These are phyloP conservation scores for Chaenocephalus aceratus DNA, from an alignment of 2,113 vertebrate species.

Conservation along the genomic window DNA sequence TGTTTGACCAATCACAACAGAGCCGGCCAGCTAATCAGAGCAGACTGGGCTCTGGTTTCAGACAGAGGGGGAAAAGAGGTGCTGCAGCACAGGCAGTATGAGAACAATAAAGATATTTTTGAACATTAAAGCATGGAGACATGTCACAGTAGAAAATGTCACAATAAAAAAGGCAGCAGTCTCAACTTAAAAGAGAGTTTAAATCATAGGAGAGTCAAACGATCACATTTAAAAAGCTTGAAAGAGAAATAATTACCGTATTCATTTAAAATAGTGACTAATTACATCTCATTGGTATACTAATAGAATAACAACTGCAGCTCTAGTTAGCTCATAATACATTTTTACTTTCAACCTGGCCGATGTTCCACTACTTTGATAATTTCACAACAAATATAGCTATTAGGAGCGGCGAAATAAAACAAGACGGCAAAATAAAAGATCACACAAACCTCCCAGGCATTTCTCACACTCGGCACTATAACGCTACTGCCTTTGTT, in stretches of 20 bases:
- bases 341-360: neutral
- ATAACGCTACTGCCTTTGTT: slow-evolving; percentile 28
- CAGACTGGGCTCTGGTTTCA: too few relatives aligned
- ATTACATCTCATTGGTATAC: slow-evolving; percentile 14
- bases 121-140: too few relatives aligned
- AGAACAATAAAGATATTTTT: too few relatives aligned
- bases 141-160: too few relatives aligned
- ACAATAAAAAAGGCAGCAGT: too few relatives aligned
- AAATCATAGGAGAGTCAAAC: neutral
- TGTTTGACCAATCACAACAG: too few relatives aligned
- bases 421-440: slow-evolving; percentile 24
- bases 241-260: slow-evolving; percentile 25
- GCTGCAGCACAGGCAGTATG: too few relatives aligned
- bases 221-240: neutral
- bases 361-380: neutral
- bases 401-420: slow-evolving; percentile 5
- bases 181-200: neutral
- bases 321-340: slow-evolving; percentile 1
- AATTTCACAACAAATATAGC: neutral
- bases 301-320: neutral
- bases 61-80: too few relatives aligned
- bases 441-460: slow-evolving; percentile 31
- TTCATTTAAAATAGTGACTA: neutral
- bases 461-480: neutral
- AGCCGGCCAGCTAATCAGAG: too few relatives aligned